Base-by-base conservation (phyloP, 2,888 invertebrate genomes). In the Philonicus albiceps region DNA sequence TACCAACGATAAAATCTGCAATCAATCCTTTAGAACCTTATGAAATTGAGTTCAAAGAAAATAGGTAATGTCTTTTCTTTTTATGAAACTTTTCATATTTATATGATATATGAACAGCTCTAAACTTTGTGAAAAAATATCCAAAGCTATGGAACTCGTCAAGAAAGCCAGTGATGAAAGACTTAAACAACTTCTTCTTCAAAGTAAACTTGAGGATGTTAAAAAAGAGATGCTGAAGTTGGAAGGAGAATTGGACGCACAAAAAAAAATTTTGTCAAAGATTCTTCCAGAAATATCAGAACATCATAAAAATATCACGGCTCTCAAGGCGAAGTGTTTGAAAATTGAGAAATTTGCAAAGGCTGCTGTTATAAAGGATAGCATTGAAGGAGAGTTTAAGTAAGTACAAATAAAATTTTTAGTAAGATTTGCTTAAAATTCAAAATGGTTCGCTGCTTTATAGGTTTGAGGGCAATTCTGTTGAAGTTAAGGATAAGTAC, bases 261-360 rank as follows among this genome's bases (percentile, higher is more conserved):
- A 92, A 86, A 91, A 91, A 53, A 86, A 89, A 16, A 90, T 89
- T 86, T 89, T 92, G 78, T 87, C 90, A 1, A 90, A 89, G 27
- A 90, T 92, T 34, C 91, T 91, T 88, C 91, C 92, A 6, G 89
- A 90, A 86, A 91, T 92, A 30, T 90, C 90, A 53, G 87, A 88
- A 72, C 90, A 90, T 13, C 90, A 92, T 87, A 90, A 91, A 87
- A 88, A 89, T 31, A 90, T 92, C 40, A 89, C 90, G 43, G 90
- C 90, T 16, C 87, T 91, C 0, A 91, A 91, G 86, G 89, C 90
- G 64, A 90, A 90, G 74, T 90, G 91, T 22, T 87, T 85, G 8
- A 91, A 91, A 86, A 88, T 92, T 0, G 89, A 89, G 84, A 89
- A 90, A 76, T 89, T 90, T 8, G 90, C 91, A n/a, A 88, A 89